A percentile compares a stretch with the other conserved stretches of the same genome.
Conservation (phyloP, 2,888 invertebrate genomes). For the Salticus scenicus region DNA sequence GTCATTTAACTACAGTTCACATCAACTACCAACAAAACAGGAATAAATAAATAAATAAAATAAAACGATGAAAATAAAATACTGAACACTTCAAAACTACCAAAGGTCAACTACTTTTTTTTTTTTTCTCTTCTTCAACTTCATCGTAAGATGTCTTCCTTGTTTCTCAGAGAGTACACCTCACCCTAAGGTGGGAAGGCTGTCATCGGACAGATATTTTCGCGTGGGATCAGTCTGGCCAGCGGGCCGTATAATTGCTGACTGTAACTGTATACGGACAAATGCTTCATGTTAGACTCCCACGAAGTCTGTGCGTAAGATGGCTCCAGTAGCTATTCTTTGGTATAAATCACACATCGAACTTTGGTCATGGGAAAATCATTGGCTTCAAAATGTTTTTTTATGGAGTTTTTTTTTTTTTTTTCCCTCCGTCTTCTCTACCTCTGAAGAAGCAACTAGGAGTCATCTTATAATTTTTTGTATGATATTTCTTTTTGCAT, state of each 20-base stretch:
- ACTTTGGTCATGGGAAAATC: constrained; percentile 2
- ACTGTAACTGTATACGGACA: constrained; percentile 24
- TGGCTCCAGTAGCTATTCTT: background rate
- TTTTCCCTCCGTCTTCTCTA: background rate
- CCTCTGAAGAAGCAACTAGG: background rate
- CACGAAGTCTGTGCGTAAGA: background rate
- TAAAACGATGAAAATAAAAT: background rate
- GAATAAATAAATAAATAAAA: background rate
- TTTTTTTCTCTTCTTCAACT: background rate
- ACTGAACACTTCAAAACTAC: background rate
- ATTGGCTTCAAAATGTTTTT: background rate
- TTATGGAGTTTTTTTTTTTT: background rate
- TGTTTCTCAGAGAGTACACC: constrained; percentile 23
- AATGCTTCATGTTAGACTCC: constrained; percentile 32
- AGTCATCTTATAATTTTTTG: too few species aligned
- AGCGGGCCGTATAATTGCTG: constrained; percentile 55
- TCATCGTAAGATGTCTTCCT: constrained; percentile 34
- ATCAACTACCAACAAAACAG: background rate
- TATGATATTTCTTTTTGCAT: too few species aligned
- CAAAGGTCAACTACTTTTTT: constrained; percentile 4
- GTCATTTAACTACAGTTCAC: background rate
- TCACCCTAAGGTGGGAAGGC: background rate
- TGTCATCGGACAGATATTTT: background rate
- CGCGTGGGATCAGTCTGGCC: constrained; percentile 44
- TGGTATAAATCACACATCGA: background rate